Evolutionary conservation across 2,113 vertebrate genomes (phyloP).

Genomic region (pig (Sus scrofa)): T2T-Sscrofa CM000822.6:41658501-41659000

Average conservation of each 20-base stretch:
- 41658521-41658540: slow-evolving; percentile 11
- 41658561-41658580: not conserved
- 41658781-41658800: not conserved
- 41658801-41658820: not conserved
- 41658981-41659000: not conserved
- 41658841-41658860: not conserved
- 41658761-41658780: not conserved
- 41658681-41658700: not conserved
- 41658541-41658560: not conserved
- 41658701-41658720: not conserved
- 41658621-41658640: too few species aligned
- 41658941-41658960: not conserved
- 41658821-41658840: not conserved
- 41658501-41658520: not conserved
- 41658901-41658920: not conserved
- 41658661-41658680: not conserved
- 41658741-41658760: not conserved
- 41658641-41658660: too few species aligned
- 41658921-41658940: not conserved
- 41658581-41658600: not conserved
- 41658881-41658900: not conserved
- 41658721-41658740: not conserved
- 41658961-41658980: not conserved
- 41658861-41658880: not conserved
- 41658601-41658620: not conserved